Evolutionary conservation across 1,140 invertebrate species (phyloP).

Genomic region (Drosophila ercepeae): DNA sequence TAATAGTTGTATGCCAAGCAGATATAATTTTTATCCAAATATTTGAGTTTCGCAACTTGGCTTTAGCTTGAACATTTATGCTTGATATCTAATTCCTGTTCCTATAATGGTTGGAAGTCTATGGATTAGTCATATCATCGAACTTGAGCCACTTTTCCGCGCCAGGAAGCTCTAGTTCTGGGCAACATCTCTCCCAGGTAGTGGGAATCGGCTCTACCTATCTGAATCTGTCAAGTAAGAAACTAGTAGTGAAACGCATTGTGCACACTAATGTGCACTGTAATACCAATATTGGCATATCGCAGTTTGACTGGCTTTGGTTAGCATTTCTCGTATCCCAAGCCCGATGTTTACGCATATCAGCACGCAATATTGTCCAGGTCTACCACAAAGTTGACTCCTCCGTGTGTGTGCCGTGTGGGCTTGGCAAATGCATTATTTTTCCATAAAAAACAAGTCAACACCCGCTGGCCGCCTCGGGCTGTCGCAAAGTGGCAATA

Average conservation of each 20-base stretch:
- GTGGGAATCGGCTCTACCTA: no score
- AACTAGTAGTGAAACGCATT: conserved; percentile 9
- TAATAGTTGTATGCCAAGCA: background rate
- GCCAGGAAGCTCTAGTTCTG: background rate
- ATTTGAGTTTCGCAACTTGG: background rate
- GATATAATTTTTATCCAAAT: background rate
- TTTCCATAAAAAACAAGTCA: conserved; percentile 42
- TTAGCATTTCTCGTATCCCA: conserved; percentile 9
- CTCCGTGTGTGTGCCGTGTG: no score
- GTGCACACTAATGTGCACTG: background rate
- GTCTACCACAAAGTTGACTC: no score
- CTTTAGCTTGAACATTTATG: background rate
- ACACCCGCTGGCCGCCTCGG: background rate
- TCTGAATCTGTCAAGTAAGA: background rate
- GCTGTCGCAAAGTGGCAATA: conserved; percentile 1
- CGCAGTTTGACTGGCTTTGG: conserved; percentile 3
- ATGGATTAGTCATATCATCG: background rate
- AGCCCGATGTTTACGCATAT: conserved; percentile 44
- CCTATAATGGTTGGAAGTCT: background rate
- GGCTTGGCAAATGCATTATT: conserved; percentile 31
- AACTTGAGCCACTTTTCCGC: background rate
- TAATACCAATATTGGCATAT: conserved; percentile 12
- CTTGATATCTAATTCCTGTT: background rate
- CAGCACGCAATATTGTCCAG: conserved; percentile 45
- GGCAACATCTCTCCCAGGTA: no score